These are phyloP conservation scores for Caretta caretta DNA, from an alignment of 2,113 vertebrate species.

Conservation along the genomic window DNA sequence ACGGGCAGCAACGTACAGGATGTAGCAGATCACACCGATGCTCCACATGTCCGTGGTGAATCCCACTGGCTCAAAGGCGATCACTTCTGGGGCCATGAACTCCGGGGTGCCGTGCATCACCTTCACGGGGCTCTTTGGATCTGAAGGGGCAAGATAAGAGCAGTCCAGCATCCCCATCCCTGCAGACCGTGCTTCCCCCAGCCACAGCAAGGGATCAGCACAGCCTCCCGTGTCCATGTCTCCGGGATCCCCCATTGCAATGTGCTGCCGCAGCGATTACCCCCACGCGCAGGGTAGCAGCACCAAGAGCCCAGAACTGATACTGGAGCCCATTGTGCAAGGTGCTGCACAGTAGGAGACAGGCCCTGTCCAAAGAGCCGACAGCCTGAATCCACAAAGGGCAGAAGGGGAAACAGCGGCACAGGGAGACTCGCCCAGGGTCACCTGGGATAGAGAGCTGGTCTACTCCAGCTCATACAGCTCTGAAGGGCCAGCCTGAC, in stretches of 20 bases:
- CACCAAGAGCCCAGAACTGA: not conserved
- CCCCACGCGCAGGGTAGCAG: not conserved
- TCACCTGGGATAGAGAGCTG: not conserved
- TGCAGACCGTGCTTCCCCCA: not conserved
- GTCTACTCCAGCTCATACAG: not conserved
- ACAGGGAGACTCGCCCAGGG: not conserved
- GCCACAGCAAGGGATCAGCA: not conserved
- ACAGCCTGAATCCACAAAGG: not conserved
- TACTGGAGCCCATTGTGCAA: not conserved
- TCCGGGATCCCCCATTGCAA: not conserved
- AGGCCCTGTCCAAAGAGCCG: not conserved
- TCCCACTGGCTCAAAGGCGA: slow-evolving; percentile 84
- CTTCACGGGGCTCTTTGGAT: slow-evolving; percentile 75
- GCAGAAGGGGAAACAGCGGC: not conserved
- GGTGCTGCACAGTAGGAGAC: not conserved
- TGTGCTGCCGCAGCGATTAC: not conserved
- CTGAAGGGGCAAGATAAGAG: slow-evolving; percentile 55
- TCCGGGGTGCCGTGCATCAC: slow-evolving; percentile 89
- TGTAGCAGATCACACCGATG: slow-evolving; percentile 90
- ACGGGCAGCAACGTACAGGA: slow-evolving; percentile 81
- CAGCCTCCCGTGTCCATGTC: not conserved
- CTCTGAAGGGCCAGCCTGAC: not conserved
- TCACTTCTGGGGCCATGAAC: slow-evolving; percentile 92
- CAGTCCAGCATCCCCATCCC: too few relatives aligned
- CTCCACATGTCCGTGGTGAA: slow-evolving; percentile 90